Evolutionary conservation across 1,140 invertebrate genomes (phyloP), one percentile per base, ranked within the genome.

Genomic region (Drosophila nigrodunni): DNA sequence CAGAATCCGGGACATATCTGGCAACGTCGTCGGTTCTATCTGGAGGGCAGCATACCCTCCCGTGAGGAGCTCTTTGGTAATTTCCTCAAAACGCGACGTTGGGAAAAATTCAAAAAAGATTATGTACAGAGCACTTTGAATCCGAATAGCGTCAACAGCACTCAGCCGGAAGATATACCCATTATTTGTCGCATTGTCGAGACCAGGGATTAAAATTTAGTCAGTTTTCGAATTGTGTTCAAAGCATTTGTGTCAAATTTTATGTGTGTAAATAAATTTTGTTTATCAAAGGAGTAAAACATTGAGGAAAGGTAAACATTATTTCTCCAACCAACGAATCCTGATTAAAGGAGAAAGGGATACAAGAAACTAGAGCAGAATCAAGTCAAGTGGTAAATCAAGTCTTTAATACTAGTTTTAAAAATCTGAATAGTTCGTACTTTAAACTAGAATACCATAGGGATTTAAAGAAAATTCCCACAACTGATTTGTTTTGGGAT

Each of bases 1-100:
- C 92, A 92, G 69, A 95, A 94, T 90, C 93, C 92, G 2, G 94
- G 94, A 2, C 94, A 94, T 70, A 93, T 95, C 25, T 95, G 94
- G 94, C 92, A 93, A 43, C 91, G 93, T n/a, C 93, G 94, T 2
- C 92, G 92, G 60, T 85, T 93, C 21, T 95, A 94, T 64, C 78
- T 95, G 43, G 92, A 94, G 10, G 92, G 89, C 0, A 93, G 93
- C 11, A 94, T 94, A 70, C 94, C 94, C 2, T 92, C 90, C 0
- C 90, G 93, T 0, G 80, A 93, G 43, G 70, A 92, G 44, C 78
- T 95, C 0, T 94, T 93, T 61, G 58, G 92, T 7, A 79, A 93
- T 30, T 95, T 93, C 58, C 55, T 94, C 0, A 91, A 87, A n/a
- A 93, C 93, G 34, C 91, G 93, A 62, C 93, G 88, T 74, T 95